Conservation (phyloP, 2,797 vertebrate genomes). For the Heliangelus exortis region DNA sequence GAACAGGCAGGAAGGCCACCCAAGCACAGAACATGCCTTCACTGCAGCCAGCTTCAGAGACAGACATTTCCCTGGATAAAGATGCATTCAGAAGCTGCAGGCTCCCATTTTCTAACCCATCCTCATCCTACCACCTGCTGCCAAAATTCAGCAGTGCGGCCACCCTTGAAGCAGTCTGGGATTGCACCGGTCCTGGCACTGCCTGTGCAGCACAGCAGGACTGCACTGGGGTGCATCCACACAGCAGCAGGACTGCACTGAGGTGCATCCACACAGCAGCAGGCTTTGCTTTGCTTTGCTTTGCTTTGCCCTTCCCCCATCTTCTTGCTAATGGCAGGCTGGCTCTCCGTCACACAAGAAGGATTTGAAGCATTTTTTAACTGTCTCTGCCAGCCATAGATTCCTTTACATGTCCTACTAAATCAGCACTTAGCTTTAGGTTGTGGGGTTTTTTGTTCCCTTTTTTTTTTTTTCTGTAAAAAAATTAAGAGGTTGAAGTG, state of each 20-base stretch:
- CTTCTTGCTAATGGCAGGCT: background rate
- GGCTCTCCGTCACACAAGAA: background rate
- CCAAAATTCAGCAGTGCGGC: background rate
- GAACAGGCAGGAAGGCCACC: background rate
- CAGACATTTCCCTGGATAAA: background rate
- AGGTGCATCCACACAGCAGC: background rate
- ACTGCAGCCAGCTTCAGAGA: background rate
- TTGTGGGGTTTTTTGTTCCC: background rate
- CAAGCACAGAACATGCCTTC: background rate
- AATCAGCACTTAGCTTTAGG: background rate
- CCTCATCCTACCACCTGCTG: background rate
- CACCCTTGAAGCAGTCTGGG: background rate
- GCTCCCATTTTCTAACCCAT: background rate
- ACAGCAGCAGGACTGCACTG: background rate
- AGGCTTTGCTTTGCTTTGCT: background rate
- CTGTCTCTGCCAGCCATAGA: background rate
- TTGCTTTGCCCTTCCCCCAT: conserved; percentile 34
- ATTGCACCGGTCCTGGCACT: background rate
- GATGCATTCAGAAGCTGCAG: background rate
- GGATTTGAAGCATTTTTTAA: background rate
- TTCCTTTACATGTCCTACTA: background rate
- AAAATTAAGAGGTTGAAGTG: conserved; percentile 14
- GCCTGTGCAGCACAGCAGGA: background rate
- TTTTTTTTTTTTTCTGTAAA: conserved; percentile 3
- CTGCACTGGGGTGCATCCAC: background rate